A percentile compares a stretch with the other conserved stretches of the same genome.
Evolutionary conservation across 1,140 invertebrate genomes (phyloP).

Genomic region (Portunus trituberculatus): DNA sequence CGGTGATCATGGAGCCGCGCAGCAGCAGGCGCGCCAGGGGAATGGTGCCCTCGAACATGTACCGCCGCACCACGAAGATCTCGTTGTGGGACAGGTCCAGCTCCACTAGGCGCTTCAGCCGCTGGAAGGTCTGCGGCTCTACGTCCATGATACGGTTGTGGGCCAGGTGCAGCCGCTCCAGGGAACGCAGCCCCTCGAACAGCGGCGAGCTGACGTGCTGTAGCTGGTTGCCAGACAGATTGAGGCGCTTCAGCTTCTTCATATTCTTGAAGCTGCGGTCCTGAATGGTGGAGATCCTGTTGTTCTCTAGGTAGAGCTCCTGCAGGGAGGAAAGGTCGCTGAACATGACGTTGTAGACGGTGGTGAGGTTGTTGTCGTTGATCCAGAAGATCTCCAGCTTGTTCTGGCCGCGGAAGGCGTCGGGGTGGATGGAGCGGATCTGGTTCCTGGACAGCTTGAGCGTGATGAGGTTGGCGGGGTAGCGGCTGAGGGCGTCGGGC

Average conservation of each 20-base stretch:
- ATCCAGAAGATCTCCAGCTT: conserved; percentile 93
- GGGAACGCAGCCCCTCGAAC: conserved; percentile 74
- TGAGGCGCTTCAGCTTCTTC: conserved; percentile 71
- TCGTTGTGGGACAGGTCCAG: conserved; percentile 85
- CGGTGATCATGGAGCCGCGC: conserved; percentile 84
- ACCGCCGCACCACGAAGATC: conserved; percentile 78
- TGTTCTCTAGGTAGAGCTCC: conserved; percentile 77
- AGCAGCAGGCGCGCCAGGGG: conserved; percentile 84
- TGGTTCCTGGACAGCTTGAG: conserved; percentile 93
- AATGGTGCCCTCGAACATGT: conserved; percentile 84
- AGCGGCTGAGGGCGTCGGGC: conserved; percentile 87
- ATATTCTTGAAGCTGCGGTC: conserved; percentile 74
- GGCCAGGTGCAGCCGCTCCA: conserved; percentile 73
- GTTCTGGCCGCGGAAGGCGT: conserved; percentile 88
- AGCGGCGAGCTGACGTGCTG: conserved; percentile 71
- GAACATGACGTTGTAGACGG: conserved; percentile 67
- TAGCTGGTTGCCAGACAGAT: conserved; percentile 76
- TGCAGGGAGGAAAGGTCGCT: conserved; percentile 72
- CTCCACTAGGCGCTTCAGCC: conserved; percentile 81
- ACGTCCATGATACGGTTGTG: conserved; percentile 84
- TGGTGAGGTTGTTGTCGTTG: conserved; percentile 86
- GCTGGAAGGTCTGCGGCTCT: conserved; percentile 80
- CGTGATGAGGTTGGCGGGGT: conserved; percentile 88
- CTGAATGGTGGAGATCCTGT: conserved; percentile 73
- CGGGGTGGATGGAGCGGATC: conserved; percentile 88